Evolutionary conservation across 2,113 vertebrate species (phyloP).

Genomic region (Copsychus sechellarum): DNA sequence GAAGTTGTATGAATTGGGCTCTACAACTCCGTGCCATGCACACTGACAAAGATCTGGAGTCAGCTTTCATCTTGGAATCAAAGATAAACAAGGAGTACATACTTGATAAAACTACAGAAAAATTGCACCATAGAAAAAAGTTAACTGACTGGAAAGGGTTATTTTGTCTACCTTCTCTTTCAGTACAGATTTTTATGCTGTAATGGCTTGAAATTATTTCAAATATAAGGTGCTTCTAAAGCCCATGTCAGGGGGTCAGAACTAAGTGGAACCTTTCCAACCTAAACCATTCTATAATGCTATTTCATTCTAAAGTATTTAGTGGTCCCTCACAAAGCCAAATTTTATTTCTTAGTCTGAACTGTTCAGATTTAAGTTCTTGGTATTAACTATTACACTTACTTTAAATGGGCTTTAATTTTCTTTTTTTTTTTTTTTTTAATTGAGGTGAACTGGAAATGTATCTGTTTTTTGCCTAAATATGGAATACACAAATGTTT

Average conservation of each 20-base stretch:
- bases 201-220: not conserved
- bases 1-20: not conserved
- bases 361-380: not conserved
- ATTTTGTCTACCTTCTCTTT: not conserved
- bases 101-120: not conserved
- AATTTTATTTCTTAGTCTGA: not conserved
- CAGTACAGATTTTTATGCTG: not conserved
- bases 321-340: not conserved
- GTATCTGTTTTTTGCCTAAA: constrained; percentile 5
- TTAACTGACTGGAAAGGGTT: not conserved
- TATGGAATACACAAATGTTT: constrained; percentile 58
- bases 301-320: not conserved
- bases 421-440: not conserved
- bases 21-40: not conserved
- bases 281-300: not conserved
- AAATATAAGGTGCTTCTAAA: not conserved
- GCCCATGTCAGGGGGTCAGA: not conserved
- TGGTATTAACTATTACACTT: not conserved
- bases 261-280: not conserved
- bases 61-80: not conserved
- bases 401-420: not conserved
- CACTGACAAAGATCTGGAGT: not conserved
- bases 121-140: not conserved
- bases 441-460: not conserved
- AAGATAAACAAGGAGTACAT: not conserved